Evolutionary conservation across 2,797 vertebrate species (phyloP).

Genomic region (Graptemys geographica): DNA sequence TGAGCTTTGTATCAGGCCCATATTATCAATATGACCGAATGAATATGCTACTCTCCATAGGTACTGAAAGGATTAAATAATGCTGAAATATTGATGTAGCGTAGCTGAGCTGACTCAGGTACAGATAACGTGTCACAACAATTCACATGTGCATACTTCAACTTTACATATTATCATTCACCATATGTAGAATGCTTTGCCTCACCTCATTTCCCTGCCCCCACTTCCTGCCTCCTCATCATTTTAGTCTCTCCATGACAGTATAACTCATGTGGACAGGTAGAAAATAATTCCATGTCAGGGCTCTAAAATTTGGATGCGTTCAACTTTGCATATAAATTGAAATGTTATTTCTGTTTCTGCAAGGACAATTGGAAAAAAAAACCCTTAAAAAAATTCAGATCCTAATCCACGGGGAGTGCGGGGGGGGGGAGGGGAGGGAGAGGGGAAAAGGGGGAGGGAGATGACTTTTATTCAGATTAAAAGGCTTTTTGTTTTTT

Average conservation of each 20-base stretch:
- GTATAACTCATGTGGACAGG: not conserved
- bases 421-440: not conserved
- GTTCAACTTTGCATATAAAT: not conserved
- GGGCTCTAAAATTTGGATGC: not conserved
- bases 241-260: not conserved
- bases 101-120: not conserved
- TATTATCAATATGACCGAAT: not conserved
- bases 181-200: not conserved
- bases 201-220: not conserved
- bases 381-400: not conserved
- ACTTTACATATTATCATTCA: not conserved
- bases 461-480: not conserved
- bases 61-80: not conserved
- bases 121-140: not conserved
- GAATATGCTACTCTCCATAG: not conserved
- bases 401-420: not conserved
- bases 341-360: rapidly evolving
- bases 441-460: not conserved
- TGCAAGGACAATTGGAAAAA: not conserved
- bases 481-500: not conserved
- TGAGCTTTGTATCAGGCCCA: not conserved
- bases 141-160: not conserved
- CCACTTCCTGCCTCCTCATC: not conserved
- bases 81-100: not conserved
- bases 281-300: conserved; percentile 10